These are phyloP conservation scores for Tenebrosternarchus preto DNA, from an alignment of 2,113 vertebrate species.

Conservation along the genomic window DNA sequence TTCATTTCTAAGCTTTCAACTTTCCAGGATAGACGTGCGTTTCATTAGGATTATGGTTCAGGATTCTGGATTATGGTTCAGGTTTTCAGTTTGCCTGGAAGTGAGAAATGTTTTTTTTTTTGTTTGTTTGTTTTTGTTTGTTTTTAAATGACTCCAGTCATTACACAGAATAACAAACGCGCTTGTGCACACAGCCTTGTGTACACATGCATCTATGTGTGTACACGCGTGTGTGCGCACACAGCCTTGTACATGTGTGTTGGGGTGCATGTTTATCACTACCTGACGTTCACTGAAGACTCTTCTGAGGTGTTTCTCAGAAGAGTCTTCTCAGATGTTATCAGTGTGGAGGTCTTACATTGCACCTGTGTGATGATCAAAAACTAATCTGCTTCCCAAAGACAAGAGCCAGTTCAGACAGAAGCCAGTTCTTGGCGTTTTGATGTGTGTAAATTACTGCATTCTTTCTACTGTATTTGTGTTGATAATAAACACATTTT, in stretches of 20 bases:
- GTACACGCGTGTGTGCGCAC: no score
- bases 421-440: not conserved
- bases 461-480: slow-evolving; percentile 57
- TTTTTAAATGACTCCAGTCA: not conserved
- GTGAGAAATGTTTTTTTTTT: not conserved
- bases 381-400: slow-evolving; percentile 35
- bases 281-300: not conserved
- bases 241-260: not conserved
- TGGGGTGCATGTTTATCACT: not conserved
- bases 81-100: not conserved
- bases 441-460: slow-evolving; percentile 52
- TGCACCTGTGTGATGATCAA: slow-evolving; percentile 1
- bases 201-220: no score
- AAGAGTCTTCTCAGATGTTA: not conserved
- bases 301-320: not conserved
- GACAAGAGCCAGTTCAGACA: not conserved
- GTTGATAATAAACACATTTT: slow-evolving; percentile 56
- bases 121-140: no score
- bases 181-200: not conserved
- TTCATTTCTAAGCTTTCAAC: slow-evolving; percentile 12
- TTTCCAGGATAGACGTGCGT: not conserved
- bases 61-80: no score
- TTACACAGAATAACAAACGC: slow-evolving; percentile 1
- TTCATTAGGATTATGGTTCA: no score
- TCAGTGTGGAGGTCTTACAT: slow-evolving; percentile 36